Percentiles rank a stretch among this genome's conserved stretches.
Conservation (phyloP, 1,140 invertebrate genomes). For the Brachionus calyciflorus region DNA sequence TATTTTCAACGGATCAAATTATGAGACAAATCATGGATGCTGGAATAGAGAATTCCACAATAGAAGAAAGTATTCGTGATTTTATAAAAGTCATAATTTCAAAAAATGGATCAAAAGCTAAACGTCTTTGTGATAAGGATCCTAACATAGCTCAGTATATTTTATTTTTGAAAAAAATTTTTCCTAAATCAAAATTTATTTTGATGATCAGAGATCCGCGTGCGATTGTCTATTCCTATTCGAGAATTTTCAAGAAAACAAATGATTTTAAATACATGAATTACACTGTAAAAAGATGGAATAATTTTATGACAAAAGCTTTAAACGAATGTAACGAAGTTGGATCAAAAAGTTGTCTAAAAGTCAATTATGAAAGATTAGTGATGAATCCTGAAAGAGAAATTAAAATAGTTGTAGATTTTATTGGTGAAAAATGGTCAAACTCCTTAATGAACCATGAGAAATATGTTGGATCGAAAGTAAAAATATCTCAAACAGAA, state of each 20-base stretch:
- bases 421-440: slow-evolving; percentile 89
- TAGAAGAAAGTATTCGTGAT: too few relatives aligned
- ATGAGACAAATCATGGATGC: too few relatives aligned
- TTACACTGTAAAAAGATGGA: slow-evolving; percentile 92
- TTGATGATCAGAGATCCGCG: neutral
- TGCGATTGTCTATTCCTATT: neutral
- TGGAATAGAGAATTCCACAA: too few relatives aligned
- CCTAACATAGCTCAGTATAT: neutral
- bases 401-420: slow-evolving; percentile 82
- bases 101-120: too few relatives aligned
- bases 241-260: neutral
- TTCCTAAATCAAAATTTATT: slow-evolving; percentile 41
- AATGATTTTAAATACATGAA: slow-evolving; percentile 69
- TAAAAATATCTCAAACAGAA: slow-evolving; percentile 74
- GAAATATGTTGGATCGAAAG: slow-evolving; percentile 90
- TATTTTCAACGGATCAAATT: too few relatives aligned
- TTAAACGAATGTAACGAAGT: slow-evolving; percentile 75
- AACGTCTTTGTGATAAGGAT: slow-evolving; percentile 29
- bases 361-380: slow-evolving; percentile 91
- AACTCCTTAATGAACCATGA: slow-evolving; percentile 94
- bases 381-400: slow-evolving; percentile 84
- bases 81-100: too few relatives aligned
- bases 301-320: slow-evolving; percentile 87
- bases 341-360: slow-evolving; percentile 71
- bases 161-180: neutral